Evolutionary conservation across 2,888 invertebrate genomes (phyloP).

Genomic region (Epirrita christyi): DNA sequence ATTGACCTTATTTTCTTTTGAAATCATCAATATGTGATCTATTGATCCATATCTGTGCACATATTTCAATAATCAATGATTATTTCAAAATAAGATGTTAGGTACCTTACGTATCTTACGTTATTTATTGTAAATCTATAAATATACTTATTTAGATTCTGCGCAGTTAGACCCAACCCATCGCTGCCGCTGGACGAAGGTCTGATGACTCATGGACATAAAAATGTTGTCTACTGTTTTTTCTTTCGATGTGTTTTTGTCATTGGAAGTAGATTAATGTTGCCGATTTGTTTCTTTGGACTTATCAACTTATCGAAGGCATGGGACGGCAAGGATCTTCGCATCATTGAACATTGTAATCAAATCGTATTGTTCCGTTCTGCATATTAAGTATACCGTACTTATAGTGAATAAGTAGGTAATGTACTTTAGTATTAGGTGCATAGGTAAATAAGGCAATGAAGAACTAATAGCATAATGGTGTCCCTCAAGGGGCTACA

Average conservation of each 20-base stretch:
- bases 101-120: no score
- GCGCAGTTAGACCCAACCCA: slow-evolving; percentile 27
- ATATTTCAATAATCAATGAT: neutral
- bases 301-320: neutral
- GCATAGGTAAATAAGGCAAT: neutral
- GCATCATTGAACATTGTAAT: slow-evolving; percentile 1
- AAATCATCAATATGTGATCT: neutral
- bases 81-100: no score
- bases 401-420: neutral
- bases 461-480: neutral
- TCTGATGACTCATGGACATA: slow-evolving; percentile 31
- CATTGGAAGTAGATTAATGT: neutral
- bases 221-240: slow-evolving; percentile 18
- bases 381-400: neutral
- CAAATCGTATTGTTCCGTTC: neutral
- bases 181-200: slow-evolving; percentile 30
- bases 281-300: neutral
- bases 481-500: slow-evolving; percentile 20
- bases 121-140: slow-evolving; percentile 20
- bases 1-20: neutral
- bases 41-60: neutral
- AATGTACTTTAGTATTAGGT: neutral
- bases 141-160: slow-evolving; percentile 27
- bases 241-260: neutral
- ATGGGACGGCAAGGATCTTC: neutral